phyloP scores from a whole-genome alignment of 2,797 vertebrate genomes.

The Atherinosoma microstoma region DNA sequence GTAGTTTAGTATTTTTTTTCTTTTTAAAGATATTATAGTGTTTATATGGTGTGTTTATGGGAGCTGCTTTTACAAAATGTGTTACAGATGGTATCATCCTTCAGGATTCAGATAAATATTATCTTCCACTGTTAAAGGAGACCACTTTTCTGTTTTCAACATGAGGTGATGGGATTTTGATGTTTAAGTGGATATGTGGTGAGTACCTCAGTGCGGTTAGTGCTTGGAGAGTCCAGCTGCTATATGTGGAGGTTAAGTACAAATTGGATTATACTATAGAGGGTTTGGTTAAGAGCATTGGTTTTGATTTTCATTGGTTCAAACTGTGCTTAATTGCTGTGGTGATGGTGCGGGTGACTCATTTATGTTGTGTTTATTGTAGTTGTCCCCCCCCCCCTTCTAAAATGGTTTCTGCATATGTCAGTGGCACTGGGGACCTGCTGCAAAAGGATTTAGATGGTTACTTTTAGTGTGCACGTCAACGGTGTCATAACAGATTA shows the following conservation, averaged over 20 bases:
- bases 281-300: constrained; percentile 55
- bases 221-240: constrained; percentile 64
- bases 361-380: constrained; percentile 70
- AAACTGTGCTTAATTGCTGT: constrained; percentile 71
- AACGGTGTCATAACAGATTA: constrained; percentile 35
- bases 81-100: constrained; percentile 70
- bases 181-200: constrained; percentile 53
- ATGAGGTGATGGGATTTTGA: constrained; percentile 75
- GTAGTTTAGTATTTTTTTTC: constrained; percentile 24
- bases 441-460: constrained; percentile 16
- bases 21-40: constrained; percentile 66
- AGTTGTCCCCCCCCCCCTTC: constrained; percentile 26
- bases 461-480: constrained; percentile 38
- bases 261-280: constrained; percentile 64
- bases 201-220: constrained; percentile 49
- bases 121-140: constrained; percentile 76
- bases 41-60: constrained; percentile 80
- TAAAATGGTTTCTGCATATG: constrained; percentile 16
- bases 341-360: constrained; percentile 71
- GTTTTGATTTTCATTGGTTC: constrained; percentile 72
- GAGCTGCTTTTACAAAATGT: constrained; percentile 77
- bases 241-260: constrained; percentile 52
- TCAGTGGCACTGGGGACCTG: constrained; percentile 22
- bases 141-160: constrained; percentile 73
- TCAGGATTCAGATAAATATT: constrained; percentile 76